These are phyloP conservation scores for Anarhynchus alexandrinus DNA, from an alignment of 2,113 vertebrate genomes.

Conservation along the genomic window DNA sequence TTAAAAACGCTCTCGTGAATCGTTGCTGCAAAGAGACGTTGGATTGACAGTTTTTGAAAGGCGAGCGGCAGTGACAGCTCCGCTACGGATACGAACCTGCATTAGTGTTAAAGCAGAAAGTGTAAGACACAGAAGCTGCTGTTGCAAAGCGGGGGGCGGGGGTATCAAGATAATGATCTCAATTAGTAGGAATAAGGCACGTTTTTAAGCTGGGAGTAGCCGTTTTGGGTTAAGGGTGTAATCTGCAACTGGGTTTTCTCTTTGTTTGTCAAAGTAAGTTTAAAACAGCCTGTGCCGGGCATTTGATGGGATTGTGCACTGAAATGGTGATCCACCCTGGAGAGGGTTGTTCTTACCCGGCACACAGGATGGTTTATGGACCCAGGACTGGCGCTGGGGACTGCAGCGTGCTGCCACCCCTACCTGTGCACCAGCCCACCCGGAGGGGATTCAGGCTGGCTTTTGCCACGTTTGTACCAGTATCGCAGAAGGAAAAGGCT, in stretches of 20 bases:
- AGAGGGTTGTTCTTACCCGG: not conserved
- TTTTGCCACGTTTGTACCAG: accelerated
- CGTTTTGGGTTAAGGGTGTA: not conserved
- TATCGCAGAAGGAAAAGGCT: not conserved
- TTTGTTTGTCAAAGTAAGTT: not conserved
- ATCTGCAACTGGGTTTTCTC: not conserved
- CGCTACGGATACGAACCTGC: accelerated
- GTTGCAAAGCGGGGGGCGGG: accelerated
- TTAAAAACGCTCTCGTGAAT: not conserved
- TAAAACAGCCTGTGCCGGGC: not conserved
- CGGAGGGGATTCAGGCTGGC: not conserved
- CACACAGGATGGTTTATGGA: accelerated
- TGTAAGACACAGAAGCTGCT: not conserved
- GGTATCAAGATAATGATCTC: not conserved
- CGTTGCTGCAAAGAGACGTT: not conserved
- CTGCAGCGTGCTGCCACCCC: accelerated
- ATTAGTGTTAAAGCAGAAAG: not conserved
- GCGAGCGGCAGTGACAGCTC: not conserved
- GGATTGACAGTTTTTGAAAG: not conserved
- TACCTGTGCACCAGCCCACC: accelerated
- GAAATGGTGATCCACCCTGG: not conserved
- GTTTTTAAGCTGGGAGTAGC: not conserved
- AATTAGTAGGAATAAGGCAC: not conserved
- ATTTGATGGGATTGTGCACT: accelerated
- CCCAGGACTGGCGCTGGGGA: too few relatives aligned